These are phyloP conservation scores for Aromia moschata DNA, from an alignment of 2,888 invertebrate genomes.

Conservation along the genomic window DNA sequence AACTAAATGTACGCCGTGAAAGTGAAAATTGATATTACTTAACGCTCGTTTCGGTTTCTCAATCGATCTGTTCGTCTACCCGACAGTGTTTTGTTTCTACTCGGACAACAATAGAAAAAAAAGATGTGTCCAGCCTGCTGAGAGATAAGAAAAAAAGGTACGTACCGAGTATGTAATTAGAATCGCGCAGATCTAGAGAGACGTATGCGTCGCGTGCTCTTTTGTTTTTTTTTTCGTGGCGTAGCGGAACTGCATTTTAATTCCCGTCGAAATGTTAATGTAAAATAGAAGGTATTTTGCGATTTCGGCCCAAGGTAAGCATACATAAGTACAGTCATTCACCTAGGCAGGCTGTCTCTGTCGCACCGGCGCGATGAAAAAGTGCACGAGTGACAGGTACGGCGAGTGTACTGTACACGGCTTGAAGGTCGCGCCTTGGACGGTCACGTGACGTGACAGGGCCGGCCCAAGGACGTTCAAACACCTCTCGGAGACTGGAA, in stretches of 20 bases:
- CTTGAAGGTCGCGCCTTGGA: constrained; percentile 66
- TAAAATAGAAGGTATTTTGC: constrained; percentile 52
- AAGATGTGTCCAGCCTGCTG: constrained; percentile 24
- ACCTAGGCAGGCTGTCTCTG: constrained; percentile 45
- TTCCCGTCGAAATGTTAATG: constrained; percentile 45
- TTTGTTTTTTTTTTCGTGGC: constrained; percentile 25
- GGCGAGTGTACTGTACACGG: constrained; percentile 58
- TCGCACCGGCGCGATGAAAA: constrained; percentile 34
- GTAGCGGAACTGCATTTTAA: constrained; percentile 41
- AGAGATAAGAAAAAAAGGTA: constrained; percentile 26
- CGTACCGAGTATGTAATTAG: constrained; percentile 7
- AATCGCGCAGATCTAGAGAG: constrained; percentile 4
- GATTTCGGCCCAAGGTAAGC: constrained; percentile 58
- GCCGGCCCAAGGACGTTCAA: constrained; percentile 53
- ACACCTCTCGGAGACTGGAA: constrained; percentile 30
- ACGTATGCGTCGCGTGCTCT: constrained; percentile 3
- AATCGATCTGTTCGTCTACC: constrained; percentile 17
- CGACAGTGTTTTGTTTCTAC: constrained; percentile 25
- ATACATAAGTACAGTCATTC: constrained; percentile 56
- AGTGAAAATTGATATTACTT: constrained; percentile 61
- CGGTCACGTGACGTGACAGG: constrained; percentile 63
- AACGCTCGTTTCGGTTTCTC: constrained; percentile 41
- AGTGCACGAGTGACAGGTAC: constrained; percentile 58
- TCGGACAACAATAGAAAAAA: constrained; percentile 25
- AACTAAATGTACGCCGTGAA: constrained; percentile 57